phyloP scores from a whole-genome alignment of 1,140 invertebrate species.

The Leptinotarsa defecta region DNA sequence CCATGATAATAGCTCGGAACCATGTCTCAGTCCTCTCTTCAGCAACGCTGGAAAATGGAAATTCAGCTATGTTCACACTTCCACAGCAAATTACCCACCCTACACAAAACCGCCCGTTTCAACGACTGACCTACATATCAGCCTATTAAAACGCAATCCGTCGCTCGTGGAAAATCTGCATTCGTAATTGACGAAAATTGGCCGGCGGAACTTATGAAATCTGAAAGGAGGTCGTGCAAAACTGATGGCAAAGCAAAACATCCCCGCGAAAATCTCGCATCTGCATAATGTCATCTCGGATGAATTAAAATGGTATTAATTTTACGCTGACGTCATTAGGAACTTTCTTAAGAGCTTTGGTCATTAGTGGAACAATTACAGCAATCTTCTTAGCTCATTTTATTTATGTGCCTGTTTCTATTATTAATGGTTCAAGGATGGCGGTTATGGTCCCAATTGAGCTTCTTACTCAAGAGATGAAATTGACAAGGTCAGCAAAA shows the following conservation, averaged over 20 bases:
- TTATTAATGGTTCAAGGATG: neutral
- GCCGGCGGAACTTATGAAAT: constrained; percentile 18
- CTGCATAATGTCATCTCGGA: constrained; percentile 20
- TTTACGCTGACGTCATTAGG: constrained; percentile 20
- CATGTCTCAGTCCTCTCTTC: no score
- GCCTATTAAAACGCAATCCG: constrained; percentile 8
- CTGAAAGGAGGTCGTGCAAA: constrained; percentile 12
- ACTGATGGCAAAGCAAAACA: constrained; percentile 21
- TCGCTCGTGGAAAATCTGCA: constrained; percentile 12
- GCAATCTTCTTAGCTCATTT: constrained; percentile 6
- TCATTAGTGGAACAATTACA: constrained; percentile 14
- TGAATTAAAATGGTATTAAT: constrained; percentile 26
- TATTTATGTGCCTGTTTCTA: neutral
- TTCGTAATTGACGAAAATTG: constrained; percentile 25
- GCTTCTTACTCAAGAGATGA: no score
- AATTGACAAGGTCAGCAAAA: no score
- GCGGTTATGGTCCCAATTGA: no score
- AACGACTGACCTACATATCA: constrained; percentile 3
- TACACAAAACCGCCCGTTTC: neutral
- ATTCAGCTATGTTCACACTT: neutral
- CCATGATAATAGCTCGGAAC: no score
- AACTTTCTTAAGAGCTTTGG: constrained; percentile 15
- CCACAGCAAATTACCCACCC: neutral
- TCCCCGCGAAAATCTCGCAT: constrained; percentile 11
- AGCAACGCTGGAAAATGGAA: no score